Base-by-base conservation (phyloP, 2,888 invertebrate genomes). In the Bombyx huttoni region DNA sequence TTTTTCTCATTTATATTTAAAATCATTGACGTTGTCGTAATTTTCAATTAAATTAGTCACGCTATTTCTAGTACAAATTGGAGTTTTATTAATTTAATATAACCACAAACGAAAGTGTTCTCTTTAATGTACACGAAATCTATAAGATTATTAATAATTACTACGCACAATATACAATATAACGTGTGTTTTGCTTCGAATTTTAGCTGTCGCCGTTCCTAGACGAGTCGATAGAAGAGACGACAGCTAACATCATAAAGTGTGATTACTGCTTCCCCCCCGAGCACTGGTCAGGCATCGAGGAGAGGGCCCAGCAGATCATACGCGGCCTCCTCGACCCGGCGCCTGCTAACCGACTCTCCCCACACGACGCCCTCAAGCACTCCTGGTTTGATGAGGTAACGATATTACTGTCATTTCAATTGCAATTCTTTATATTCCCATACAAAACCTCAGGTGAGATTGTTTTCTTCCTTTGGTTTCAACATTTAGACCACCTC, bases 191-290 rank as follows among this genome's bases (percentile, higher is more conserved):
- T 40, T 46, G 7, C 34, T 34, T 33, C 52, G 8, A 7, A 48
- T 80, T 77, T 0, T 68, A 92, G 93, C 83, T 95, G n/a, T 95
- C 95, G 7, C 95, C 95, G 3, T 96, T 95, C 80, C 81, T 95
- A 56, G 94, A 95, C 70, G 95, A 95, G 70, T 94, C 93, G 12
- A 90, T 94, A 57, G 95, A 95, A 69, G 95, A 95, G 80, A 95
- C 95, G 24, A 94, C 94, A 46, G 92, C 94, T 5, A 95, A 95
- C 73, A 94, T 95, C 58, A 89, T 94, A 14, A 93, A 94, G 71
- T 93, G 93, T 70, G 94, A 95, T 83, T 95, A 92, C 75, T 94
- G 94, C 70, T 95, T 94, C 78, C 94, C 94, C 13, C 91, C 93
- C 52, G 94, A 95, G 70, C 93, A 94, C 77, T 95, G 95, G 81